phyloP scores from a whole-genome alignment of 2,113 vertebrate genomes.

The Chitala chitala region DNA sequence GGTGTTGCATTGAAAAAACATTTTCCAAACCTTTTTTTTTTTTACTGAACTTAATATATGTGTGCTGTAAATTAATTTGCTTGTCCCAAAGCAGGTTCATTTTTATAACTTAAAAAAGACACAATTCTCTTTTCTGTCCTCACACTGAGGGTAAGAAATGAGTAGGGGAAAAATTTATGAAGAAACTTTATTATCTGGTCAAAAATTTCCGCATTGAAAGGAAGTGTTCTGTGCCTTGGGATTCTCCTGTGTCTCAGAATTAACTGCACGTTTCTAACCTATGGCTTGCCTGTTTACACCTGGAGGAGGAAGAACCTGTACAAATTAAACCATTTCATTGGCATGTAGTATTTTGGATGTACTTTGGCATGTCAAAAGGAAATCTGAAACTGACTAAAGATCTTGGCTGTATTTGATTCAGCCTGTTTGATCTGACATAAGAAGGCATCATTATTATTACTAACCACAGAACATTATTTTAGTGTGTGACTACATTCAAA shows the following conservation, averaged over 20 bases:
- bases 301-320: neutral
- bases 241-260: neutral
- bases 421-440: neutral
- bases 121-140: too few relatives aligned
- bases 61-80: too few relatives aligned
- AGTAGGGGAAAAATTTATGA: neutral
- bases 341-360: neutral
- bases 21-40: too few relatives aligned
- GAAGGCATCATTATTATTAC: neutral
- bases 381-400: neutral
- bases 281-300: neutral
- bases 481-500: too few relatives aligned
- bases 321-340: neutral
- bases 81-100: too few relatives aligned
- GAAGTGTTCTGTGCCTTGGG: too few relatives aligned
- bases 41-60: too few relatives aligned
- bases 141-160: too few relatives aligned
- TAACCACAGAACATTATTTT: neutral
- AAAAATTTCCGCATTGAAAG: too few relatives aligned
- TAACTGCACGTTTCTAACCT: neutral
- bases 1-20: too few relatives aligned
- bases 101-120: neutral
- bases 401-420: neutral
- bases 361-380: neutral
- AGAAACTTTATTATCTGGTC: neutral